Conservation (phyloP, 1,140 invertebrate species). For the Cydia fagiglandana region DNA sequence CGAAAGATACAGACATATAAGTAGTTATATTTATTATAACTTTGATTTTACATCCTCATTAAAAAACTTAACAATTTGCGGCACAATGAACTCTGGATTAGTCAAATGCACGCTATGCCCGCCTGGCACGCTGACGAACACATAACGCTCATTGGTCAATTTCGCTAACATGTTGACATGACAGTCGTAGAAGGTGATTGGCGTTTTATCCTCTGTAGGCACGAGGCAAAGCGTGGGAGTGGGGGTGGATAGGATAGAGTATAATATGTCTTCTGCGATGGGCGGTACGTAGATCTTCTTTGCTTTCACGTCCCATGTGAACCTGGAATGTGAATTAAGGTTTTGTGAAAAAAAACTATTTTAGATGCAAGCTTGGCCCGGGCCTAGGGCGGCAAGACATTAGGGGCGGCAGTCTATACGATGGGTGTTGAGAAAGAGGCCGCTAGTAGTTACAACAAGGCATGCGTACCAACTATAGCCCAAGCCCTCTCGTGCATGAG, state of each 20-base stretch:
- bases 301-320: constrained; percentile 5
- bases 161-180: not conserved
- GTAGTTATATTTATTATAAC: too few relatives aligned
- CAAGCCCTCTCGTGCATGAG: too few relatives aligned
- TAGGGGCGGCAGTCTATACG: too few relatives aligned
- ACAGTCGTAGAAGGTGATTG: not conserved
- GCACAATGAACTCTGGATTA: not conserved
- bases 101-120: constrained; percentile 3
- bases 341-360: too few relatives aligned
- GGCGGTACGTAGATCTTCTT: not conserved
- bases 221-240: not conserved
- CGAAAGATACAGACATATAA: too few relatives aligned
- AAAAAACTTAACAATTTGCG: not conserved
- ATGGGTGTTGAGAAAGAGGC: too few relatives aligned
- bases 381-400: too few relatives aligned
- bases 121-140: not conserved
- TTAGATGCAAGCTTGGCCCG: too few relatives aligned
- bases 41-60: not conserved
- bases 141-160: not conserved
- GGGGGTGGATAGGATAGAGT: not conserved
- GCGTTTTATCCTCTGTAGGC: not conserved
- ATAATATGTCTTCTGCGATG: not conserved
- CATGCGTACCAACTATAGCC: too few relatives aligned
- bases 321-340: too few relatives aligned
- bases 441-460: too few relatives aligned